Evolutionary conservation across 2,113 vertebrate species (phyloP).

Genomic region (Hippocampus zosterae): DNA sequence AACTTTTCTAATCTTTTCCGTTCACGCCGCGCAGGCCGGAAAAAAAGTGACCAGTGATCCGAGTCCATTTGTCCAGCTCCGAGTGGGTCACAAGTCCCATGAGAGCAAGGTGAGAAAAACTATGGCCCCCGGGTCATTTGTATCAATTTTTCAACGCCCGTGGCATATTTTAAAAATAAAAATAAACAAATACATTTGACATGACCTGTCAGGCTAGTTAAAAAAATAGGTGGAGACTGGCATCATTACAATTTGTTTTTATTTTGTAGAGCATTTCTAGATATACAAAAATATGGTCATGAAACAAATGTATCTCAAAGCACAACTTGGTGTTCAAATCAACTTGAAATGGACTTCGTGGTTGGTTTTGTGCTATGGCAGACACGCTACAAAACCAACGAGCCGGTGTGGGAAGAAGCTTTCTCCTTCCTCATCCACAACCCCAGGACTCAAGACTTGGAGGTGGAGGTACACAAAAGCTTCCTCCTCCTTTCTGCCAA

Average conservation of each 20-base stretch:
- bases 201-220: no score
- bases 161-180: no score
- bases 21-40: slow-evolving; percentile 76
- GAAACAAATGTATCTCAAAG: no score
- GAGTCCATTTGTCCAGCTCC: slow-evolving; percentile 88
- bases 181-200: neutral
- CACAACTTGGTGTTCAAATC: no score
- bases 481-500: neutral
- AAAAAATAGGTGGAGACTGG: no score
- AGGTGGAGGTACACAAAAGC: slow-evolving; percentile 81
- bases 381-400: slow-evolving; percentile 89
- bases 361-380: slow-evolving; percentile 32
- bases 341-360: no score
- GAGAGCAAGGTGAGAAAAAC: slow-evolving; percentile 86
- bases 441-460: slow-evolving; percentile 85
- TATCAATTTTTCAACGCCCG: no score
- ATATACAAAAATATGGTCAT: no score
- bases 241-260: no score
- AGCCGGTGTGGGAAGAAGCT: slow-evolving; percentile 92
- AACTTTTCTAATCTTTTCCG: neutral
- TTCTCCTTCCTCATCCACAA: slow-evolving; percentile 95
- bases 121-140: no score
- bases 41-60: slow-evolving; percentile 94
- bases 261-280: no score
- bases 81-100: slow-evolving; percentile 81